Conservation (phyloP, 2,113 vertebrate genomes). For the Malurus melanocephalus region DNA sequence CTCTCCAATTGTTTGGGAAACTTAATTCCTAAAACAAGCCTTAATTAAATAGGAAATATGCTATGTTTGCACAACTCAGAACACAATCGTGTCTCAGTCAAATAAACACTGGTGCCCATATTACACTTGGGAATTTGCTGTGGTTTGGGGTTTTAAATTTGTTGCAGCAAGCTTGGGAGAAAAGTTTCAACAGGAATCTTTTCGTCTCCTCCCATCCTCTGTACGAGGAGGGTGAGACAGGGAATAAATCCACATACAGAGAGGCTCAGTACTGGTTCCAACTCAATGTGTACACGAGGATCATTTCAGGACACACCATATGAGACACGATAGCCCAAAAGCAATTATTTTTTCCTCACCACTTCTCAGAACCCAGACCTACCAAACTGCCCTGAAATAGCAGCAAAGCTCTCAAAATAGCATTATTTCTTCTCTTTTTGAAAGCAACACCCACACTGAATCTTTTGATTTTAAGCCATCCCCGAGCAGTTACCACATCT, state of each 20-base stretch:
- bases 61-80: conserved; percentile 24
- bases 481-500: neutral
- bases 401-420: conserved; percentile 13
- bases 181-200: conserved; percentile 1
- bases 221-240: neutral
- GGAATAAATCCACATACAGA: neutral
- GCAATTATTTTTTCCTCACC: conserved; percentile 39
- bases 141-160: conserved; percentile 42
- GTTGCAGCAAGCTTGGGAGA: conserved; percentile 4
- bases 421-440: neutral
- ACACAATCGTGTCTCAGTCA: conserved; percentile 34
- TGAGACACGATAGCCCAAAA: neutral
- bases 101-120: conserved; percentile 44
- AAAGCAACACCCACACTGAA: conserved; percentile 22
- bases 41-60: conserved; percentile 36
- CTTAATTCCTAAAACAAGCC: neutral
- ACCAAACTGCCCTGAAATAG: conserved; percentile 47
- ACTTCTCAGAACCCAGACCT: conserved; percentile 33
- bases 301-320: conserved; percentile 40
- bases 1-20: conserved; percentile 4
- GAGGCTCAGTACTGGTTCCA: conserved; percentile 8
- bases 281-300: neutral
- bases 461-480: conserved; percentile 49
- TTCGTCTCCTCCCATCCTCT: conserved; percentile 1
- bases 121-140: conserved; percentile 29